These are phyloP conservation scores for Neolamprologus sp. DNA, from an alignment of 2,113 vertebrate species.

Conservation along the genomic window DNA sequence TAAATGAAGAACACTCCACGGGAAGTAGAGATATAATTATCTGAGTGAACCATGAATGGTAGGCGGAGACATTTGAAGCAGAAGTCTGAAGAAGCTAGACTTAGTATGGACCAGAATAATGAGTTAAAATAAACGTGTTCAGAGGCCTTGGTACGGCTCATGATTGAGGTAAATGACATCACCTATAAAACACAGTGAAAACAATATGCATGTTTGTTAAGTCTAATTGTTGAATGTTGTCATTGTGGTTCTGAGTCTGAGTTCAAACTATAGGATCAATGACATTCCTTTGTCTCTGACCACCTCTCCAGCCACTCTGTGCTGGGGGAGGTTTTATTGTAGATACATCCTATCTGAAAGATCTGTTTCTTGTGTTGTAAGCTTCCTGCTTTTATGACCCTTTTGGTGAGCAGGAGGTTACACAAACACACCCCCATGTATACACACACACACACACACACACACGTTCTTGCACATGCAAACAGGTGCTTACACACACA, in stretches of 20 bases:
- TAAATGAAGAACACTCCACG: background rate
- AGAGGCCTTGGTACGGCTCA: background rate
- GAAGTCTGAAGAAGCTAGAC: background rate
- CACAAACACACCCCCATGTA: too few relatives aligned
- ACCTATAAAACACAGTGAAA: background rate
- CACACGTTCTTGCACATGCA: background rate
- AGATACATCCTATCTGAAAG: background rate
- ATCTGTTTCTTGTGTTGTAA: background rate
- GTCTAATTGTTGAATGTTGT: background rate
- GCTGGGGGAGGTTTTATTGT: background rate
- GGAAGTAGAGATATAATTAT: background rate
- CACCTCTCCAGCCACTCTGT: background rate
- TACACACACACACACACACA: background rate
- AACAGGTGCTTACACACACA: background rate
- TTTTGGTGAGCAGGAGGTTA: background rate
- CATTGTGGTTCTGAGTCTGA: background rate
- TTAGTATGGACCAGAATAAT: background rate
- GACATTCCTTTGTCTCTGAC: background rate
- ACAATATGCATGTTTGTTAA: background rate
- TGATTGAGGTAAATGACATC: background rate
- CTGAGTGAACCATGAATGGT: background rate
- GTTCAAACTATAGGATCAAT: background rate
- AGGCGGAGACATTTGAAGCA: background rate
- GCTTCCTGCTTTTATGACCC: background rate
- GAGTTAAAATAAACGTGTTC: accelerated